Evolutionary conservation across 2,888 invertebrate genomes (phyloP).

Genomic region (Leucoma salicis): DNA sequence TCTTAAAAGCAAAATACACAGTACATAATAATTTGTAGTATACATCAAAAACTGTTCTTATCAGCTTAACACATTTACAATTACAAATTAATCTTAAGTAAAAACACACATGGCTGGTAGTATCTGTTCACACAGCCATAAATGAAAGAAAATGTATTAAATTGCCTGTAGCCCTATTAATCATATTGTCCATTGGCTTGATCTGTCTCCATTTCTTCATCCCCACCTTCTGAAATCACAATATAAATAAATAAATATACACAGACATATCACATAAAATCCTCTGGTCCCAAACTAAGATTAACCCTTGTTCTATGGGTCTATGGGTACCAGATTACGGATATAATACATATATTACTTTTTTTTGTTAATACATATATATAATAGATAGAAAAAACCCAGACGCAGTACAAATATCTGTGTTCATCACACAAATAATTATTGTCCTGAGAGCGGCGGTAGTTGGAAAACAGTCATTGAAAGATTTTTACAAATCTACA

Average conservation of each 20-base stretch:
- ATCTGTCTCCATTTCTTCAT: conserved; percentile 76
- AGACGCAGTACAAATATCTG: no score
- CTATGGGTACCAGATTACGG: no score
- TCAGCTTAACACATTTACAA: conserved; percentile 47
- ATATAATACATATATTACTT: no score
- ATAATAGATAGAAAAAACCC: no score
- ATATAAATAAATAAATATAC: conserved; percentile 15
- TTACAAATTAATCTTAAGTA: conserved; percentile 14
- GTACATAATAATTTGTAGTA: conserved; percentile 27
- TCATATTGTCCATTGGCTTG: conserved; percentile 55
- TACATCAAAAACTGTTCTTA: conserved; percentile 47
- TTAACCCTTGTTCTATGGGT: no score
- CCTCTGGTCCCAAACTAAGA: no score
- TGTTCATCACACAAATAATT: no score
- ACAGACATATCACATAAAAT: no score
- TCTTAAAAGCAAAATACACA: conserved; percentile 37
- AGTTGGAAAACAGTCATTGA: no score
- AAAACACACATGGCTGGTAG: conserved; percentile 14
- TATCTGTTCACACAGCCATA: conserved; percentile 54
- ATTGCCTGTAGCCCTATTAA: conserved; percentile 43
- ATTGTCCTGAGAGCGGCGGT: no score
- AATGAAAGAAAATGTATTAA: conserved; percentile 29
- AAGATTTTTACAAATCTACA: no score
- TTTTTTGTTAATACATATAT: no score
- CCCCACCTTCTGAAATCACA: conserved; percentile 73